These are phyloP conservation scores for Oreotragus oreotragus DNA, from an alignment of 2,113 vertebrate genomes.

Conservation along the genomic window DNA sequence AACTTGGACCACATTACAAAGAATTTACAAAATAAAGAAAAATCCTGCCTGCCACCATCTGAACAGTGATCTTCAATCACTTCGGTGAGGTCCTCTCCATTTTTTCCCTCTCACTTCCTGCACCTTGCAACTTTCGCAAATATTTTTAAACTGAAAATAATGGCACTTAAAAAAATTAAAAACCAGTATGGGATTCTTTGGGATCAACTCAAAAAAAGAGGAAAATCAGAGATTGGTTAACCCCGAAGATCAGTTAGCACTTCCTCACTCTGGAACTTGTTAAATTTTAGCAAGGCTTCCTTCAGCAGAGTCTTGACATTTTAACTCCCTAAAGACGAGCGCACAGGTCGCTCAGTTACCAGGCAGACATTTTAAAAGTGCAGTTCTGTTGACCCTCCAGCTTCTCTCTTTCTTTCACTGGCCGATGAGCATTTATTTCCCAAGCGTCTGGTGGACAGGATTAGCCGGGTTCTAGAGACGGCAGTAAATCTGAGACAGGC, in stretches of 20 bases:
- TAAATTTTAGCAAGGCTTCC: background rate
- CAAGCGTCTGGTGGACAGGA: background rate
- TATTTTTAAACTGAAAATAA: background rate
- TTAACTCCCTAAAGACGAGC: background rate
- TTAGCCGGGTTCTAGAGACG: background rate
- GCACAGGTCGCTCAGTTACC: background rate
- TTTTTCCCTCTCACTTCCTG: fast-evolving
- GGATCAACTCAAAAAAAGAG: background rate
- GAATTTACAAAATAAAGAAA: background rate
- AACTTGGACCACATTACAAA: background rate
- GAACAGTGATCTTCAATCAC: background rate
- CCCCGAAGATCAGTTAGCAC: background rate
- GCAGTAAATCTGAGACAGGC: background rate
- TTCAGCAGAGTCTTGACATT: background rate
- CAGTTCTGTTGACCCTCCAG: background rate
- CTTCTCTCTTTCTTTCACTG: background rate
- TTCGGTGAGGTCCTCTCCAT: fast-evolving
- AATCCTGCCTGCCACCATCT: background rate
- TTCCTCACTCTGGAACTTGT: background rate
- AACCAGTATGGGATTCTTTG: background rate
- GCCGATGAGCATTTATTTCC: background rate
- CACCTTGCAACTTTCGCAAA: background rate
- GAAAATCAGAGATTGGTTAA: background rate
- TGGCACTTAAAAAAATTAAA: background rate
- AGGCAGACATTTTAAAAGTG: background rate